phyloP scores from a whole-genome alignment of 53 echinoderm and acorn worm genomes.

The Holothuria scabra region DNA sequence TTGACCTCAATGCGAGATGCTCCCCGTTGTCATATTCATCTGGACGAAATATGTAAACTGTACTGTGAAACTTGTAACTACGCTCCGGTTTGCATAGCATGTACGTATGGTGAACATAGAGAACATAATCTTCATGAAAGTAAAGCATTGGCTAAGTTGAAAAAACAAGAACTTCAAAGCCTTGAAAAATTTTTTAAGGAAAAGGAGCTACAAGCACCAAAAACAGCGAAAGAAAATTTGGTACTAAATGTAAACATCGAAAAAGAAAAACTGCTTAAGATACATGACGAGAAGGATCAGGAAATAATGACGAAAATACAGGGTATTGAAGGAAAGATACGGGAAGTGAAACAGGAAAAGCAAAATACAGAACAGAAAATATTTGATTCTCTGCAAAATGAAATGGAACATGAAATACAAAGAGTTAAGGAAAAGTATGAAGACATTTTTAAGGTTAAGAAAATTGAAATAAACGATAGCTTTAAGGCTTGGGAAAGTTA shows the following conservation, averaged over 20 bases:
- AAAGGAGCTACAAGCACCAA: not conserved
- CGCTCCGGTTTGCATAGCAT: not conserved
- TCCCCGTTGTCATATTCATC: conserved; percentile 4
- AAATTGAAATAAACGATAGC: not conserved
- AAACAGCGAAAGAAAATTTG: not conserved
- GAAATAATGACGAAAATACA: not conserved
- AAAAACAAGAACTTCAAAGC: not conserved
- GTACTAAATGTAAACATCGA: not conserved
- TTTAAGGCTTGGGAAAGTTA: no score
- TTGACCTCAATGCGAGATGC: not conserved
- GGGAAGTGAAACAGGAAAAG: not conserved
- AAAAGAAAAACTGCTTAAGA: not conserved
- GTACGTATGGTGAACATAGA: conserved; percentile 4
- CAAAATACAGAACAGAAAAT: not conserved
- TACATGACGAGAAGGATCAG: not conserved
- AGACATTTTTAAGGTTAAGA: not conserved
- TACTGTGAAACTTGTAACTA: conserved; percentile 2
- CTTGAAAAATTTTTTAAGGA: not conserved
- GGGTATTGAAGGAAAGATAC: not conserved
- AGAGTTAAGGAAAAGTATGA: conserved; percentile 2
- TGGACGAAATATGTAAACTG: not conserved
- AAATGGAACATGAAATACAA: not conserved
- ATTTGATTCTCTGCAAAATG: not conserved
- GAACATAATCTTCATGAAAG: conserved; percentile 10
- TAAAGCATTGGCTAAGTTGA: conserved; percentile 7